phyloP scores from a whole-genome alignment of 2,888 invertebrate species.

The Hyppa rectilinea region DNA sequence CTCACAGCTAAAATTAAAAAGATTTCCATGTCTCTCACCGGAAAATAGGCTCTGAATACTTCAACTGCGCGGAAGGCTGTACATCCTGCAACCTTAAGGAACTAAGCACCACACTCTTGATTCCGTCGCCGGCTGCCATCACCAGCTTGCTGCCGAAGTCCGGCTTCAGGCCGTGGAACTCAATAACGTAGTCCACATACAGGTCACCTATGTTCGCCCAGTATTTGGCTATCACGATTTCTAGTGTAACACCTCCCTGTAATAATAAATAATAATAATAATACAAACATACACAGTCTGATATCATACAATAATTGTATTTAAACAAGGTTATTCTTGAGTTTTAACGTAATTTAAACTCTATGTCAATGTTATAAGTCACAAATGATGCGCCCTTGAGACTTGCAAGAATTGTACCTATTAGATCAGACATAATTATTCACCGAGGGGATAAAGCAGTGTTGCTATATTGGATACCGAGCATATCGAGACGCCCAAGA shows the following conservation, averaged over 20 bases:
- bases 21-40: background rate
- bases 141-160: slow-evolving; percentile 91
- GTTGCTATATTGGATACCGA: background rate
- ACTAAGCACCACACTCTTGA: slow-evolving; percentile 93
- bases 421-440: background rate
- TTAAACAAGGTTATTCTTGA: no score
- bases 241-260: slow-evolving; percentile 94
- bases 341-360: no score
- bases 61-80: slow-evolving; percentile 93
- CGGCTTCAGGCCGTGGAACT: slow-evolving; percentile 96
- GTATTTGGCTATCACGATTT: slow-evolving; percentile 97
- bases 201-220: slow-evolving; percentile 97
- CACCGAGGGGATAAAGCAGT: background rate
- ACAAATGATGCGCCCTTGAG: background rate
- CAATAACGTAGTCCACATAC: slow-evolving; percentile 93
- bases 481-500: background rate
- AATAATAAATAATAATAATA: background rate
- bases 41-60: slow-evolving; percentile 92
- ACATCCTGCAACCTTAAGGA: slow-evolving; percentile 94
- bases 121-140: slow-evolving; percentile 95
- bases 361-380: no score
- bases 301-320: no score
- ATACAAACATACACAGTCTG: no score
- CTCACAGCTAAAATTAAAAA: background rate
- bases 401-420: no score